These are phyloP conservation scores for Meandrina meandrites DNA, from an alignment of 92 coral and sea anemone genomes.

Conservation along the genomic window DNA sequence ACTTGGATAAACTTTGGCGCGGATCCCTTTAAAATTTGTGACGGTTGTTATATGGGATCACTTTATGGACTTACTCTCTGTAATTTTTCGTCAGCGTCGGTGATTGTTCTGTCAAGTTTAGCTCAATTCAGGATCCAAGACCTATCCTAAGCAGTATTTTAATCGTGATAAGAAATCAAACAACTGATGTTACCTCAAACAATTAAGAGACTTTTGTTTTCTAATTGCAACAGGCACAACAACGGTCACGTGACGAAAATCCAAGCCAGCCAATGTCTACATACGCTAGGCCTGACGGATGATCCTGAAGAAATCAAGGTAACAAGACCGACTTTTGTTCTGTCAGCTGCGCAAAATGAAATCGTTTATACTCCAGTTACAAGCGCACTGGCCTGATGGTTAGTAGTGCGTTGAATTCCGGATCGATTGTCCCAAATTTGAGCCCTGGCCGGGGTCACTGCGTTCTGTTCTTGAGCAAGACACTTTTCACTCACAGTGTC, in stretches of 20 bases:
- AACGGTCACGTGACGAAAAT: conserved; percentile 96
- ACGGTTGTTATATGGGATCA: too few relatives aligned
- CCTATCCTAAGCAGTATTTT: not conserved
- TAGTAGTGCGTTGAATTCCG: not conserved
- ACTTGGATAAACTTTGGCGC: too few relatives aligned
- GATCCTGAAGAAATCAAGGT: conserved; percentile 94
- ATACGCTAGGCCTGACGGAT: conserved; percentile 80
- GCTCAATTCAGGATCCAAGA: not conserved
- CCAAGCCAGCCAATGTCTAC: conserved; percentile 94
- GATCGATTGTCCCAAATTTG: not conserved
- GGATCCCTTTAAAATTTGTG: too few relatives aligned
- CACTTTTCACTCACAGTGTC: not conserved
- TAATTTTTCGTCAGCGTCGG: too few relatives aligned
- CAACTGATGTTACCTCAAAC: not conserved
- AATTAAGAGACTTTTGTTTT: not conserved
- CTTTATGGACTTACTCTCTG: too few relatives aligned
- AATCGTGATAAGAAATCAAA: not conserved
- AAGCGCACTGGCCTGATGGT: not conserved
- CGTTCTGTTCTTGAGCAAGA: not conserved
- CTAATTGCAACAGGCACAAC: conserved; percentile 67
- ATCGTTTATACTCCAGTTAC: not conserved
- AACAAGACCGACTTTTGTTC: not conserved
- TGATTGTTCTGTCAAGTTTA: not conserved
- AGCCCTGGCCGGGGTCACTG: not conserved
- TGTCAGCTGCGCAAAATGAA: not conserved